phyloP scores from a whole-genome alignment of 1,140 invertebrate genomes.

The Armadillidium nasatum region DNA sequence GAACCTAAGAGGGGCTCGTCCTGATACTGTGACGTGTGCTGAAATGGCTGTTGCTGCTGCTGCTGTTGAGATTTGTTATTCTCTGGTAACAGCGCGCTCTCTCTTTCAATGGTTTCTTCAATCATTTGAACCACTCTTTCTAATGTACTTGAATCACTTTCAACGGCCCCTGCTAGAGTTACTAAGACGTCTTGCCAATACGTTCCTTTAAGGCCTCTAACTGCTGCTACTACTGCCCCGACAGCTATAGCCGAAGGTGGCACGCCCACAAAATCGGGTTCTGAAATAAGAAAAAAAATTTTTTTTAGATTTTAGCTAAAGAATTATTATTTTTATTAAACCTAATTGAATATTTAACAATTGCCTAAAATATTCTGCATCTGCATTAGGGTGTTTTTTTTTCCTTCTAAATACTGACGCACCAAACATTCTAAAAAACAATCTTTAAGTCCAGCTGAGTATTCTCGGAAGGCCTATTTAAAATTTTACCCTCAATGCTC shows the following conservation, averaged over 20 bases:
- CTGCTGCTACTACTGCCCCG: not conserved
- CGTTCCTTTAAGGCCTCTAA: not conserved
- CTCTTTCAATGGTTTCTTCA: not conserved
- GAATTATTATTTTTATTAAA: too few relatives aligned
- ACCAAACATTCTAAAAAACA: too few relatives aligned
- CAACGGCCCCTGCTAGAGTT: not conserved
- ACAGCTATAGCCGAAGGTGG: not conserved
- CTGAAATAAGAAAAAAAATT: not conserved
- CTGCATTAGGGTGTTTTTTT: too few relatives aligned
- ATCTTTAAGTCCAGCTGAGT: too few relatives aligned
- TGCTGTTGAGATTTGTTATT: not conserved
- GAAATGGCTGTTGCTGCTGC: not conserved
- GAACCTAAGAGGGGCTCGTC: not conserved
- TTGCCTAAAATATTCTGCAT: too few relatives aligned
- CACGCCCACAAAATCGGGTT: not conserved
- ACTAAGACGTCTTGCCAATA: not conserved
- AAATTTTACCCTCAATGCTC: too few relatives aligned
- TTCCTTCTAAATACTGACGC: too few relatives aligned
- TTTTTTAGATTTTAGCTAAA: too few relatives aligned
- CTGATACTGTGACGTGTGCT: too few relatives aligned
- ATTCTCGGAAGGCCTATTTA: too few relatives aligned
- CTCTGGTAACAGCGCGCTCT: not conserved
- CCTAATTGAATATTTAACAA: too few relatives aligned
- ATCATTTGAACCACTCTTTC: not conserved
- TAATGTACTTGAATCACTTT: not conserved